Evolutionary conservation across 2,113 vertebrate species (phyloP), one percentile per base, ranked within the genome.

Genomic region (Dryoscopus gambensis): DNA sequence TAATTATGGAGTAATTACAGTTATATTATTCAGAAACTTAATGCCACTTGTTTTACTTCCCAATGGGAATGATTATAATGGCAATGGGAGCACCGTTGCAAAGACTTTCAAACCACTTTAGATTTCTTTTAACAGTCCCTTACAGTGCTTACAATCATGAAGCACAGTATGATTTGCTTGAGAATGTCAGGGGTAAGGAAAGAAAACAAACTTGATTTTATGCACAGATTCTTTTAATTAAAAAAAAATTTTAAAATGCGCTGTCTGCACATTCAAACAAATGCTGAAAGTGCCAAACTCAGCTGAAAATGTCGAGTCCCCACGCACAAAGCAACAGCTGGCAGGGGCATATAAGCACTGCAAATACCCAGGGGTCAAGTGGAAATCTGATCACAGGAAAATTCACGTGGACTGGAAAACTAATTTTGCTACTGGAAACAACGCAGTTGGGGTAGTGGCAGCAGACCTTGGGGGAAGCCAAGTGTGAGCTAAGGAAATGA

Each of bases 101-200:
- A 47, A 86, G 60, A 60, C 50, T 80, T 88, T 68, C 40, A 83
- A 86, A 78, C 23, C 15, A 59, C 52, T 13, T 52, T 35, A 20
- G 17, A 33, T 70, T 65, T 49, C 39, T 67, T 53, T 44, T 30
- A 55, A 28, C 11, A 16, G 59, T n/a, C 74, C 31, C n/a, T 71
- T 78, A 20, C 15, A 76, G 39, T 0, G 0, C 24, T n/a, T n/a
- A 28, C 2, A 3, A 4, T 57, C 46, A 40, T 3, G 5, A 82
- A 71, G 60, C 74, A 44, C 7, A 22, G 24, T 16, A 18, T 55
- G 25, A 71, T 68, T 83, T 74, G 16, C 25, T 68, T 68, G n/a
- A 37, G 65, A 64, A 50, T 55, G 31, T 52, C 39, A 60, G 21
- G 14, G 39, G 63, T 46, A 87, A 39, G 12, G 17, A 83, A 95